Evolutionary conservation across 2,888 invertebrate genomes (phyloP), one percentile per base, ranked within the genome.

Genomic region (Coremacera marginata): DNA sequence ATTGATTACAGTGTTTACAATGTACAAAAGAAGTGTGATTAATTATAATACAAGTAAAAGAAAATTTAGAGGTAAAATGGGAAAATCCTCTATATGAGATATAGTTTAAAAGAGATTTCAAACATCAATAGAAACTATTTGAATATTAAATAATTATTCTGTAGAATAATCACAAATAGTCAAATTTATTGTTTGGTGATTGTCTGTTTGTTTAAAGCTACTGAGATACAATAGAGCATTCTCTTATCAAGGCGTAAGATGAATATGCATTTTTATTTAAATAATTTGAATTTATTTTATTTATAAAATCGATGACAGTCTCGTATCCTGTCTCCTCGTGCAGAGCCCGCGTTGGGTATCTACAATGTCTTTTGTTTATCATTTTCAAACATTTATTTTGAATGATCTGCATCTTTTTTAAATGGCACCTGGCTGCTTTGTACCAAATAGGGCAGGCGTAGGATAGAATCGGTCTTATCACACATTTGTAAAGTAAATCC

Each of bases 371-470:
- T 31, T 34, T 55, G 3, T 52, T 70, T 25, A 52, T 52, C 34
- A 31, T 34, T 60, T 72, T 37, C 37, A 72, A 70, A 70, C 19
- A 70, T 70, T 25, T 22, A 49, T n/a, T 57, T 62, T 52, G 27
- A 27, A 52, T 52, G 8, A 27, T 25, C 4, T 22, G 57, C 22
- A 22, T 52, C 55, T 52, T 55, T 55, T 55, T 55, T 55, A n/a
- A 16, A 55, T 55, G 14, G 55, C 55, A 55, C 55, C 22, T 3
- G 55, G 55, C 55, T 55, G 55, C 16, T 55, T n/a, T 55, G 55
- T 16, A 55, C 55, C 55, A 55, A n/a, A 55, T 22, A n/a, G 55
- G 14, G 55, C 55, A 55, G 55, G 16, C 55, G 22, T 55, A 16
- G 22, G 55, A 55, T 8, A 55, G 55, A 55, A 55, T 55, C 8